Conservation (phyloP, 2,113 vertebrate species). For the Excalfactoria chinensis region DNA sequence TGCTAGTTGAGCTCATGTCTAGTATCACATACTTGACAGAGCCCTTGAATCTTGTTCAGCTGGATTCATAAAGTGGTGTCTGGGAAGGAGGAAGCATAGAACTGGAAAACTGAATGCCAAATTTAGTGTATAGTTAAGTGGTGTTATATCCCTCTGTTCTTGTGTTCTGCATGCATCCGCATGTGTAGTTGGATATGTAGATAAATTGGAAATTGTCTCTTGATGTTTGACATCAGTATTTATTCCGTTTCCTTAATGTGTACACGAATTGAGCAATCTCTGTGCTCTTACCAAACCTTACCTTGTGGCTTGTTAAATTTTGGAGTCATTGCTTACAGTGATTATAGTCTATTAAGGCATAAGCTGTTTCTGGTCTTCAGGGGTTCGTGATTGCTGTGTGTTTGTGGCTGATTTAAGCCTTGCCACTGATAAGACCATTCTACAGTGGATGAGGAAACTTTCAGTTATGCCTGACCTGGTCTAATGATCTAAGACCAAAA, state of each 20-base stretch:
- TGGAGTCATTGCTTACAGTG: not conserved
- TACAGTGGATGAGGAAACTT: not conserved
- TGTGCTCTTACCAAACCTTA: not conserved
- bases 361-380: fast-evolving
- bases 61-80: not conserved
- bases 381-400: not conserved
- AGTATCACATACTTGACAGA: not conserved
- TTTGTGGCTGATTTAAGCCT: not conserved
- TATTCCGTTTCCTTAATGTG: not conserved
- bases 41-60: not conserved
- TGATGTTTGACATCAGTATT: not conserved
- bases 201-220: not conserved
- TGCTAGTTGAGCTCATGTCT: not conserved
- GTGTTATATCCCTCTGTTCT: not conserved
- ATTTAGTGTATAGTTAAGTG: not conserved
- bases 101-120: not conserved
- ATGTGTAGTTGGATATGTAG: not conserved
- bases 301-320: not conserved
- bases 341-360: fast-evolving
- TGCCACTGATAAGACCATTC: not conserved
- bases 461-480: not conserved
- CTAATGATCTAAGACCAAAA: not conserved
- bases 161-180: not conserved
- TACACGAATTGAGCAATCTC: not conserved
- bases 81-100: not conserved